Base-by-base conservation (phyloP, 1,140 invertebrate species). In the Drusus annulatus region DNA sequence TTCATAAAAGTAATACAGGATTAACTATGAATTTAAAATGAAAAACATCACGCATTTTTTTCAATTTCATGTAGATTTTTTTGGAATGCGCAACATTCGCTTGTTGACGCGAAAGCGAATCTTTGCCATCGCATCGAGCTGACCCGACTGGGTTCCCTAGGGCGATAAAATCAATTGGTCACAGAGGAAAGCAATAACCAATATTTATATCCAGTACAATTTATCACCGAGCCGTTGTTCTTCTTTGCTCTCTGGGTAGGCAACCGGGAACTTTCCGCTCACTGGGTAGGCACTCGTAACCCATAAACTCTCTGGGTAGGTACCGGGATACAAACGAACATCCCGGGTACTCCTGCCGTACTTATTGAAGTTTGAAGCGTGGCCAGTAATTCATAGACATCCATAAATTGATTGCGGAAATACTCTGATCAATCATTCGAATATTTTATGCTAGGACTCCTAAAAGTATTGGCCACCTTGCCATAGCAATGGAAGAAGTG, bases 141-240 rank as follows among this genome's bases (percentile, higher is more conserved):
- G 31, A 36, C 31, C 31, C 54, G 58, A 15, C 31, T 19, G 15
- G 50, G n/a, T n/a, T 52, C 45, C 80, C 80, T 50, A 16, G 56
- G 76, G 80, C 80, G 54, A 63, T n/a, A 3, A 74, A 78, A 78
- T 58, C 78, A 81, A 81, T 81, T 81, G 80, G 76, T 78, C 74
- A 77, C 54, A 51, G 80, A 77, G 76, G 45, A 78, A 81, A 74
- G 36, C 80, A 81, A 81, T 81, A 81, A 81, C 80, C 80, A 78
- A 81, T 81, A 74, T 81, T 81, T 81, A 81, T 81, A 78, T 78
- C 76, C 71, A 81, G 62, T 74, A 62, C 80, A 63, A 78, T 81
- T 81, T 75, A 81, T 81, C 76, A 63, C 25, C 5, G 60, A 63
- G 60, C 60, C 21, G 60, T 6, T 36, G 31, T 36, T 36, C 31